Evolutionary conservation across 2,113 vertebrate species (phyloP).

Genomic region (Hippocampus mohnikei): DNA sequence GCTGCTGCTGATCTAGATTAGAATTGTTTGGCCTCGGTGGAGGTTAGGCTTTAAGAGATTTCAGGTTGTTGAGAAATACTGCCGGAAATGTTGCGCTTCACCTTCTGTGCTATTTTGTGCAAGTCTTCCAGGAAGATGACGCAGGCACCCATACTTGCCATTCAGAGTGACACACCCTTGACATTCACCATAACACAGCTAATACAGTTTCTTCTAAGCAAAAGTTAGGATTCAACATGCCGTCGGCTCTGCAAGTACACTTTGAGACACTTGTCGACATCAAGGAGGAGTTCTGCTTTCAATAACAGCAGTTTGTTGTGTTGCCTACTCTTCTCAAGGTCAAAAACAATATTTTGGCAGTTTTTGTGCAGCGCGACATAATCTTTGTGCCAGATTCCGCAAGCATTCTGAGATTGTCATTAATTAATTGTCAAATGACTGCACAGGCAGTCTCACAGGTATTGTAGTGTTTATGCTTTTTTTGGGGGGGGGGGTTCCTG

Average conservation of each 20-base stretch:
- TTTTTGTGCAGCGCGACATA: background rate
- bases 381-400: slow-evolving; percentile 15
- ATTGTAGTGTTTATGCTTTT: background rate
- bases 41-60: background rate
- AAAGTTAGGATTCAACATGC: background rate
- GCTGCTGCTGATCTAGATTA: background rate
- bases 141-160: background rate
- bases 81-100: background rate
- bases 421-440: background rate
- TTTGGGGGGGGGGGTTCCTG: background rate
- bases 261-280: background rate
- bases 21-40: background rate
- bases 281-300: background rate
- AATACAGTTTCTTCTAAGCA: background rate
- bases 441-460: background rate
- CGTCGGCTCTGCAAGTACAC: background rate
- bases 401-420: background rate
- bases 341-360: slow-evolving; percentile 21
- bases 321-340: slow-evolving; percentile 42
- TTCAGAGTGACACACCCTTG: background rate
- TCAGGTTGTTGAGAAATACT: background rate
- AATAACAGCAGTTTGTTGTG: background rate
- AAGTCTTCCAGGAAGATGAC: background rate
- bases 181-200: background rate
- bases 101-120: background rate